These are phyloP conservation scores for Tadarida brasiliensis DNA, from an alignment of 2,797 vertebrate species.

Conservation along the genomic window DNA sequence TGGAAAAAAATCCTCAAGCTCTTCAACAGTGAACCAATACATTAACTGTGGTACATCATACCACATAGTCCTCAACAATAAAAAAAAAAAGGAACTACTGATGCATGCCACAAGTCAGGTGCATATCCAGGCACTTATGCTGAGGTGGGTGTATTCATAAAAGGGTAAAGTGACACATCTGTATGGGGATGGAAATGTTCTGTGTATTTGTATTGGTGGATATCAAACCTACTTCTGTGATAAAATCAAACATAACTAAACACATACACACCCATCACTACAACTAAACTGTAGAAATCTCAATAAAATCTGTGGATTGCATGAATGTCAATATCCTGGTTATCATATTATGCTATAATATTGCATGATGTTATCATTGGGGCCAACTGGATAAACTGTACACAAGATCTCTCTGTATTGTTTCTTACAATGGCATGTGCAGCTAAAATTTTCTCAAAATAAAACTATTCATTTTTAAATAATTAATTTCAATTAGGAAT, in stretches of 20 bases:
- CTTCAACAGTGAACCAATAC: background rate
- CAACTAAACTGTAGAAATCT: background rate
- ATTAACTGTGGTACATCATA: background rate
- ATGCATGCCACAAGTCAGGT: background rate
- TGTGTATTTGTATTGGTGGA: background rate
- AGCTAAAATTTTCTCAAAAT: background rate
- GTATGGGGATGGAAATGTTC: background rate
- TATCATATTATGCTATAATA: background rate
- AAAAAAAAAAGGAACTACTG: too few species aligned
- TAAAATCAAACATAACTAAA: conserved; percentile 41
- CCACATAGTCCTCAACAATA: background rate
- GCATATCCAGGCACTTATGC: background rate
- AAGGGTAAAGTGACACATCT: background rate
- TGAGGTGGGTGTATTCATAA: background rate
- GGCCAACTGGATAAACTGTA: background rate
- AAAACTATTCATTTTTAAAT: background rate
- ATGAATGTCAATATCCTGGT: background rate
- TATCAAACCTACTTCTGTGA: background rate
- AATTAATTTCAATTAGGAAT: background rate
- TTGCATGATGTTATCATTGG: background rate
- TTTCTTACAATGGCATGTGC: background rate
- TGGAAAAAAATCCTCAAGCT: background rate
- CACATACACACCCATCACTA: background rate
- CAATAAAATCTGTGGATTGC: background rate
- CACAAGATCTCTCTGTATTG: background rate